These are phyloP conservation scores for Centruroides sculpturatus DNA, from an alignment of 1,140 invertebrate genomes.

Conservation along the genomic window DNA sequence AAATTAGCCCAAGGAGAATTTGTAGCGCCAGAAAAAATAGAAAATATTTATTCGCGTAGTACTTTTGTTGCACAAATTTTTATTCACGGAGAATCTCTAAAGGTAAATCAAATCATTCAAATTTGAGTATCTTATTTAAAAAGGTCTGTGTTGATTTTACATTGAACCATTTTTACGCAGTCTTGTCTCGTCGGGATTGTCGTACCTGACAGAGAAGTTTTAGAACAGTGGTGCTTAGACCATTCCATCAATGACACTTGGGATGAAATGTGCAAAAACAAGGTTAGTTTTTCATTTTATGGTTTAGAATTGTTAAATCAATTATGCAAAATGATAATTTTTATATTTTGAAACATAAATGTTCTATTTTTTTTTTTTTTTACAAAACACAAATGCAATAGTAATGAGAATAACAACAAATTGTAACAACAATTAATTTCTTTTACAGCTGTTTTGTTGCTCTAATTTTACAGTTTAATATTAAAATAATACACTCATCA, in stretches of 20 bases:
- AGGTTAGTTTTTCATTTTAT: constrained; percentile 18
- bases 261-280: constrained; percentile 71
- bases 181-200: constrained; percentile 87
- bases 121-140: too few relatives aligned
- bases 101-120: constrained; percentile 39
- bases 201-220: constrained; percentile 82
- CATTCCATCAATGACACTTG: constrained; percentile 72
- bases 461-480: too few relatives aligned
- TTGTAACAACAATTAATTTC: too few relatives aligned
- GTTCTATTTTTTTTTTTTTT: too few relatives aligned
- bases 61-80: constrained; percentile 93
- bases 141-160: too few relatives aligned
- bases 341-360: too few relatives aligned
- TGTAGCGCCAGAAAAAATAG: constrained; percentile 97
- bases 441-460: too few relatives aligned
- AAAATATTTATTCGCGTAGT: constrained; percentile 87
- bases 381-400: too few relatives aligned
- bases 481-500: too few relatives aligned
- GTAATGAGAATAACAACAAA: too few relatives aligned
- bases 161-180: constrained; percentile 35
- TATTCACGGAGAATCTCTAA: constrained; percentile 91
- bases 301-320: too few relatives aligned
- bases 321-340: too few relatives aligned
- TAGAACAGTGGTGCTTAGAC: constrained; percentile 74
- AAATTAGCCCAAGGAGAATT: constrained; percentile 97